phyloP scores from a whole-genome alignment of 1,140 invertebrate genomes.

The Apocrypta bakeri region DNA sequence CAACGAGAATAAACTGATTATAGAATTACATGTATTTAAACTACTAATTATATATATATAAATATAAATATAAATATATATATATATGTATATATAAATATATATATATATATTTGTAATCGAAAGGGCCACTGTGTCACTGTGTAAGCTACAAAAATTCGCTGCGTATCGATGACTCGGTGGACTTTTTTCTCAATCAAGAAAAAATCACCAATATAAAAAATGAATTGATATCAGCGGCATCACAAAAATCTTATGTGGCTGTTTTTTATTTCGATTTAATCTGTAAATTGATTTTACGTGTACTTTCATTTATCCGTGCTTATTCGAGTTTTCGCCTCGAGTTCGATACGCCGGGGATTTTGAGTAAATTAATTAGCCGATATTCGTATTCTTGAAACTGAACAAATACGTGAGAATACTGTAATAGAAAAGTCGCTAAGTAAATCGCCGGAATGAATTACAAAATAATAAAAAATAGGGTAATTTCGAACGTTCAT shows the following conservation, averaged over 20 bases:
- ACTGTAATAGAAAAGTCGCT: constrained; percentile 10
- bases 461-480: constrained; percentile 43
- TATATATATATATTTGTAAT: constrained; percentile 48
- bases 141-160: constrained; percentile 45
- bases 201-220: constrained; percentile 13
- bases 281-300: constrained; percentile 2
- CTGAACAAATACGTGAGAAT: constrained; percentile 23
- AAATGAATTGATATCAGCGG: neutral
- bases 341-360: constrained; percentile 24
- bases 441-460: constrained; percentile 38
- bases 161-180: constrained; percentile 21
- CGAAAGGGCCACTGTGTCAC: constrained; percentile 33
- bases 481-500: constrained; percentile 36
- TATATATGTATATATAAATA: too few relatives aligned
- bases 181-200: constrained; percentile 19
- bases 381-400: constrained; percentile 39
- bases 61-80: too few relatives aligned
- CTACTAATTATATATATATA: constrained; percentile 44
- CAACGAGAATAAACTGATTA: constrained; percentile 44
- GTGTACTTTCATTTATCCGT: neutral
- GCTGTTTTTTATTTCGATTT: neutral
- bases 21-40: constrained; percentile 51
- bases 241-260: neutral
- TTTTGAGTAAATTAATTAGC: constrained; percentile 33
- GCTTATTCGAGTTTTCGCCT: neutral